Evolutionary conservation across 37 sponge, comb jelly and placozoan genomes (phyloP), one percentile per base, ranked within the genome.

Genomic region (Bolinopsis microptera): DNA sequence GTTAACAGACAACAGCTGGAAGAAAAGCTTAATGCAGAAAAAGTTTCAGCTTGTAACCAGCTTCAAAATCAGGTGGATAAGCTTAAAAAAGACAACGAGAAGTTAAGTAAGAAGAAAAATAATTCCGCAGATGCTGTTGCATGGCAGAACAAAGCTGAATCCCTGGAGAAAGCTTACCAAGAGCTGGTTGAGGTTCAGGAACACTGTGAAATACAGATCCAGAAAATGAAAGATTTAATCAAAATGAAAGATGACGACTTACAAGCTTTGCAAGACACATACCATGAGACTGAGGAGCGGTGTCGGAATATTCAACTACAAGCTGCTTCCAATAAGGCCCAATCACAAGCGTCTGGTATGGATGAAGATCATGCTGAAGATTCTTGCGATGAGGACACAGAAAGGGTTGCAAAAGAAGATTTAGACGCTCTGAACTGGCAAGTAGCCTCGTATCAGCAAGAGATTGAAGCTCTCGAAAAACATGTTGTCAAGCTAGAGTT

Each of bases 71-170:
- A 86, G 48, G 36, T 86, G 22, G 90, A 86, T 0, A 39, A 27
- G 26, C 61, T 86, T 8, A 86, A 86, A 25, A 86, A 34, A 27
- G 90, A 86, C 22, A 86, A 86, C 31, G 90, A 86, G 28, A 86
- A 86, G 48, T 23, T 86, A 48, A 41, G 35, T n/a, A 86, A 86
- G 83, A 80, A 80, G 83, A 72, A 72, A 28, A 41, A 41, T 34
- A 41, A 41, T 18, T 39, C 61, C 3, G 90, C 61, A 41, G 90
- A 86, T 40, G 40, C 90, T 16, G 90, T 86, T 41, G 90, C 90
- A 22, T 86, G 90, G 90, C 90, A 86, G 28, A 86, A 86, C 90
- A 86, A 86, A 27, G 90, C 90, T 3, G 90, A 86, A 40, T 86
- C 90, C 1, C 18, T 86, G 26, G 90, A 86, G 26, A 86, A 41